phyloP scores from a whole-genome alignment of 2,113 vertebrate genomes.

The Myodes glareolus region DNA sequence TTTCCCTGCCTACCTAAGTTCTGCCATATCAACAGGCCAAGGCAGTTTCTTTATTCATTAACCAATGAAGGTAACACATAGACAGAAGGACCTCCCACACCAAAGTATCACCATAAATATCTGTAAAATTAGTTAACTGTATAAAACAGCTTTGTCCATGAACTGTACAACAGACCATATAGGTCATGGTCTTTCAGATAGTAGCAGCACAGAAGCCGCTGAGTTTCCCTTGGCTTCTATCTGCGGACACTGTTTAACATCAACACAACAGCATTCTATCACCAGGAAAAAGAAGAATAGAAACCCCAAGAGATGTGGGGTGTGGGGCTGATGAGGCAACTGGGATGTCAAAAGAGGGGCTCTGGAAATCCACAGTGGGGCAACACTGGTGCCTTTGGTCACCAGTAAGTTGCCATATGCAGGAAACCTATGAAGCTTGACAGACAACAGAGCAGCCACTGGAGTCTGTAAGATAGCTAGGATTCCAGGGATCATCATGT shows the following conservation, averaged over 20 bases:
- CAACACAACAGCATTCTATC: neutral
- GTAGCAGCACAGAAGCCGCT: neutral
- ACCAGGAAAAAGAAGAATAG: neutral
- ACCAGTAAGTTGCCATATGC: neutral
- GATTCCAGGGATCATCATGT: neutral
- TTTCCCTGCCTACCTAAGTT: too few relatives aligned
- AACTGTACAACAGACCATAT: neutral
- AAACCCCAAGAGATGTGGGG: neutral
- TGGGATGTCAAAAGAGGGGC: neutral
- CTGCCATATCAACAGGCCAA: too few relatives aligned
- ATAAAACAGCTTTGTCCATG: neutral
- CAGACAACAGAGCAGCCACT: neutral
- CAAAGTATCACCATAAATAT: neutral
- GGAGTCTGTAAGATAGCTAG: neutral
- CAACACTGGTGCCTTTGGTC: neutral
- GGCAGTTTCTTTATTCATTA: too few relatives aligned
- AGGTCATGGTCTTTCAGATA: neutral
- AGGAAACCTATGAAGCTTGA: neutral
- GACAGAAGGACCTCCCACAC: too few relatives aligned
- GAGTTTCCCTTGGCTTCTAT: neutral
- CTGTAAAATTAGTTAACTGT: neutral
- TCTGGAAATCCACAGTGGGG: neutral
- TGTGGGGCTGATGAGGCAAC: neutral
- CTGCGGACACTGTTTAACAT: neutral
- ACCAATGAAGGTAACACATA: too few relatives aligned